Evolutionary conservation across 2,797 vertebrate species (phyloP).

Genomic region (Mormyrops attenuatus): DNA sequence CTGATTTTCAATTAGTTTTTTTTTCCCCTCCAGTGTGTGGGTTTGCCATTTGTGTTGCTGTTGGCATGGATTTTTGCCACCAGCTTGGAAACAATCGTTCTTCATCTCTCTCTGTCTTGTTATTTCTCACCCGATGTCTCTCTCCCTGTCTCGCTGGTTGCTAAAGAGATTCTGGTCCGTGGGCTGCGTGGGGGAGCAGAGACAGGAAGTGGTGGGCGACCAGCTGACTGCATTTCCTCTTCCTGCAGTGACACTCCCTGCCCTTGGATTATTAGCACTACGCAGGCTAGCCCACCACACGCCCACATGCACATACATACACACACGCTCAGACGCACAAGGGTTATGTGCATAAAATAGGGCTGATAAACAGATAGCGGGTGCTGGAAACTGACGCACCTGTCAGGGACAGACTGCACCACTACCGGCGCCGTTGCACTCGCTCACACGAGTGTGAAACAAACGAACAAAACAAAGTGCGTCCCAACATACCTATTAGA

Average conservation of each 20-base stretch:
- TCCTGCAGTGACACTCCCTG: slow-evolving; percentile 65
- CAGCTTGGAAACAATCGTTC: slow-evolving; percentile 21
- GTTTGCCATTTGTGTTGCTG: slow-evolving; percentile 7
- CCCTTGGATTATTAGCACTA: slow-evolving; percentile 69
- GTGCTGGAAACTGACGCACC: slow-evolving; percentile 5
- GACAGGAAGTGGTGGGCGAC: slow-evolving; percentile 72
- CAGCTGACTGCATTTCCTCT: slow-evolving; percentile 71
- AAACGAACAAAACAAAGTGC: neutral
- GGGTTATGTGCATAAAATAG: neutral
- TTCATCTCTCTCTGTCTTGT: slow-evolving; percentile 17
- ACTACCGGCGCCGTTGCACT: neutral
- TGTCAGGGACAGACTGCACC: neutral
- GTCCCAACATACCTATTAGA: neutral
- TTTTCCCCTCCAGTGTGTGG: neutral
- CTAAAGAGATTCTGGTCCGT: slow-evolving; percentile 54
- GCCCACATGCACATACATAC: slow-evolving; percentile 49
- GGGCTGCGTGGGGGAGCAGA: slow-evolving; percentile 58
- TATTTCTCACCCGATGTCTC: slow-evolving; percentile 40
- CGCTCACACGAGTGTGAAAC: neutral
- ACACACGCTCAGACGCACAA: neutral
- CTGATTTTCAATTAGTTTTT: slow-evolving; percentile 15
- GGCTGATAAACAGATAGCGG: slow-evolving; percentile 1
- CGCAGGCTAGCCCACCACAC: slow-evolving; percentile 62
- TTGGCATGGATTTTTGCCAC: slow-evolving; percentile 12
- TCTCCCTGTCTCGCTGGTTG: slow-evolving; percentile 55